Base-by-base conservation (phyloP, 2,797 vertebrate genomes). In the Chlorospingus semifuscus region DNA sequence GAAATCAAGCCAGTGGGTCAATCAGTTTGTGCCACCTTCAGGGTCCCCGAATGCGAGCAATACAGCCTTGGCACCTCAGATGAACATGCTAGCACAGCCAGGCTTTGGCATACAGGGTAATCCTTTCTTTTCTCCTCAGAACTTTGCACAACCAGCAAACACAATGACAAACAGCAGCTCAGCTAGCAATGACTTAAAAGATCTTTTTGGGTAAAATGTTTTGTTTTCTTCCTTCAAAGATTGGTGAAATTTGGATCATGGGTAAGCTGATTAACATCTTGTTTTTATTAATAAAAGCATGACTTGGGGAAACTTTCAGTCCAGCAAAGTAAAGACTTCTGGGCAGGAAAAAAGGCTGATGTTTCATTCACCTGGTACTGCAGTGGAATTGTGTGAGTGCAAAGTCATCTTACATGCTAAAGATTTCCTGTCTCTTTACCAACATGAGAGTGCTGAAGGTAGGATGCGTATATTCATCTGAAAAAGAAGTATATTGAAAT, bases 111-210 rank as follows among this genome's bases (percentile, higher is more conserved):
- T 99, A 97, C 99, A 99, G 97, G 98, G 98, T 47, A 99, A 99
- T 94, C 99, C 99, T 64, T 99, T 99, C 97, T 99, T 99, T 97
- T 99, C 96, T 96, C 99, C 99, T 18, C 99, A 99, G 98, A 99
- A 99, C 98, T 99, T 99, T 86, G 96, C 98, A 92, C 99, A 99
- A 96, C 97, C 98, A 21, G 97, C 98, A 88, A 98, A 98, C 89
- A 98, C 98, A 41, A 96, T 99, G 92, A 98, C 98, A 97, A 99
- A 96, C 66, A 99, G 98, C 92, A 98, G 98, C 29, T 99, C 99
- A 15, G 98, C 98, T 97, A 99, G 98, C 98, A 99, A 98, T 65
- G 99, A 99, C 94, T 98, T 99, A 93, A 99, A 99, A 97, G 99
- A 99, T 97, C 98, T 99, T 78, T 99, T 99, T 72, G 99, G 99